Base-by-base conservation (phyloP, 2,797 vertebrate genomes). In the Allenopithecus nigroviridis region DNA sequence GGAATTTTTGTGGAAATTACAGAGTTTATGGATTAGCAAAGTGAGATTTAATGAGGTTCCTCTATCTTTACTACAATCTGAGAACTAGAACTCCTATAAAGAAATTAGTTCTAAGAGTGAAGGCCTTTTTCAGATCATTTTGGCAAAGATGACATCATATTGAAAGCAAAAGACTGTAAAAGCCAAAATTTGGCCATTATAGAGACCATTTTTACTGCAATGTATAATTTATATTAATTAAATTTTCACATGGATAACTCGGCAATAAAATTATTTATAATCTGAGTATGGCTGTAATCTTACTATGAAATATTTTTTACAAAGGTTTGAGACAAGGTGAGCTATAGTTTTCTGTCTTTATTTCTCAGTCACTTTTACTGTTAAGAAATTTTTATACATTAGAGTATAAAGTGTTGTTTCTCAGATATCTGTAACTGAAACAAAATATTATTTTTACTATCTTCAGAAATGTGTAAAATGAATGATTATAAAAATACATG, bases 1-100 rank as follows among this genome's bases (percentile, higher is more conserved):
- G 76, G 95, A 96, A 96, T 98, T 97, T 87, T 70, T 95, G 95
- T 93, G 89, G 84, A 97, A 98, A 97, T 98, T 92, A 96, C 39
- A 94, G 94, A 76, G 96, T 97, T 97, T 97, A 96, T 97, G 94
- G 95, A 97, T 98, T 97, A 97, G 94, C 89, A 97, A 96, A 97
- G 96, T 97, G 96, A 98, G 94, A 96, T 96, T 96, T 97, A 96
- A 97, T 96, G 95, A 96, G 84, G 94, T 96, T 97, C 94, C 76
- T 68, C 94, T 97, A 80, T 97, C 93, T 95, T 91, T 91, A 90
- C 75, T 79, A 41, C 57, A 91, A n/a, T 74, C 94, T 79, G 87
- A 97, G 57, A 91, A 81, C 96, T 95, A 30, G 86, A 94, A 96
- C 95, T 95, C 91, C 89, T 94, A 72, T 83, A 79, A 96, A 95